A percentile compares a stretch with the other conserved stretches of the same genome.
Conservation (phyloP, 2,797 vertebrate species). For the Enteromius trimaculatus region DNA sequence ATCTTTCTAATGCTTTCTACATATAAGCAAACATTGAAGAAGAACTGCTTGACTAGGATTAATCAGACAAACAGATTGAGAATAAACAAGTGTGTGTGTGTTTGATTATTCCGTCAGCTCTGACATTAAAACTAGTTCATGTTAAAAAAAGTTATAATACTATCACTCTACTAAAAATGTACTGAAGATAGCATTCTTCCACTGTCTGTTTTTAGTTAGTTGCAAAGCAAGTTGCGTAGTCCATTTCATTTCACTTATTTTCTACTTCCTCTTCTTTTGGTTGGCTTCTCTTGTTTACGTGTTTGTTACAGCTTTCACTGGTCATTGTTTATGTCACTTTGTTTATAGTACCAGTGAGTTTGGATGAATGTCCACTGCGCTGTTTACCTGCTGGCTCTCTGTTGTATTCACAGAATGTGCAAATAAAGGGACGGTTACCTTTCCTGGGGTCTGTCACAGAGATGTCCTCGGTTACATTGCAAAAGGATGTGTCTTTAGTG, state of each 20-base stretch:
- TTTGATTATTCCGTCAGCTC: neutral
- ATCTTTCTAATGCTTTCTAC: too few relatives aligned
- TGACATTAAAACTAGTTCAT: too few relatives aligned
- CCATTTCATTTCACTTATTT: neutral
- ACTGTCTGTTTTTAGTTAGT: neutral
- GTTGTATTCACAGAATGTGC: neutral
- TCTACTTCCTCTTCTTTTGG: neutral
- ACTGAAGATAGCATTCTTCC: neutral
- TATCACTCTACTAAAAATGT: neutral
- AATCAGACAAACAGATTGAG: too few relatives aligned
- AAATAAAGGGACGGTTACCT: constrained; percentile 73
- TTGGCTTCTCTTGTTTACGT: constrained; percentile 17
- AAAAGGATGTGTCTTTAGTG: constrained; percentile 79
- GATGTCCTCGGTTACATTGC: constrained; percentile 82
- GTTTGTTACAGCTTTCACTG: neutral
- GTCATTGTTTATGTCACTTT: constrained; percentile 25
- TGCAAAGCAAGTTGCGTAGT: neutral
- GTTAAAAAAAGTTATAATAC: neutral
- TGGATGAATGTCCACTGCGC: constrained; percentile 24
- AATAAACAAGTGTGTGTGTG: neutral
- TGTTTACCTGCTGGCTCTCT: constrained; percentile 33
- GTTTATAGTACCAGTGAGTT: constrained; percentile 18
- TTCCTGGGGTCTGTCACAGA: constrained; percentile 76
- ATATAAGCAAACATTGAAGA: too few relatives aligned
- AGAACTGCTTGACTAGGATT: neutral